These are phyloP conservation scores for Himalopsyche tibetana DNA, from an alignment of 2,888 invertebrate genomes.

Conservation along the genomic window DNA sequence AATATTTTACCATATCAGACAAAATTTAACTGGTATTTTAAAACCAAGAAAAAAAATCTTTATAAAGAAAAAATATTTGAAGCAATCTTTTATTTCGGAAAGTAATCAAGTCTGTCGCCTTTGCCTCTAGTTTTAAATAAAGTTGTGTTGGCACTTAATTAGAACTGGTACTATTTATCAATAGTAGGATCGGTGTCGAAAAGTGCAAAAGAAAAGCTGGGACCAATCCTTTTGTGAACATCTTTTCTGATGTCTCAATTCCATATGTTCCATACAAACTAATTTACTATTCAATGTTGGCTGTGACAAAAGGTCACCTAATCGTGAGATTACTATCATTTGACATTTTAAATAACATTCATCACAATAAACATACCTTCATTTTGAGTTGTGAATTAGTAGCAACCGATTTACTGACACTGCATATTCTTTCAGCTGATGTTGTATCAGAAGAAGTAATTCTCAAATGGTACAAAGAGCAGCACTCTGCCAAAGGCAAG, in stretches of 20 bases:
- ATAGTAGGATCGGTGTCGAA: conserved; percentile 55
- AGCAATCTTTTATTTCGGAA: too few species aligned
- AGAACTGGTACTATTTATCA: conserved; percentile 54
- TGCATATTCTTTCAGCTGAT: conserved; percentile 79
- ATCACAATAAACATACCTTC: too few species aligned
- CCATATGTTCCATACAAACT: conserved; percentile 58
- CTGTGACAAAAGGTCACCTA: too few species aligned
- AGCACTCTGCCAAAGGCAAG: conserved; percentile 95
- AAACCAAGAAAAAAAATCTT: too few species aligned
- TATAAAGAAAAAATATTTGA: too few species aligned
- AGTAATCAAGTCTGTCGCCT: too few species aligned
- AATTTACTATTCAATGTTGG: too few species aligned
- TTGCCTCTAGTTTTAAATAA: too few species aligned
- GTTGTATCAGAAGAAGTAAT: conserved; percentile 97
- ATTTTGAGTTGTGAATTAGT: background rate
- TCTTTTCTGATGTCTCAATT: conserved; percentile 48
- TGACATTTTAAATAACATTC: too few species aligned
- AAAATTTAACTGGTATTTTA: too few species aligned
- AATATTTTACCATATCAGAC: background rate
- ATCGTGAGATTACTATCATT: too few species aligned
- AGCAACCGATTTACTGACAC: background rate
- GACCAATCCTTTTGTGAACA: conserved; percentile 56
- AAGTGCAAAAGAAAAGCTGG: conserved; percentile 55
- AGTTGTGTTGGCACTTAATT: conserved; percentile 53
- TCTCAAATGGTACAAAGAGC: conserved; percentile 96